Base-by-base conservation (phyloP, 2,888 invertebrate genomes). In the Cerceris rybyensis region DNA sequence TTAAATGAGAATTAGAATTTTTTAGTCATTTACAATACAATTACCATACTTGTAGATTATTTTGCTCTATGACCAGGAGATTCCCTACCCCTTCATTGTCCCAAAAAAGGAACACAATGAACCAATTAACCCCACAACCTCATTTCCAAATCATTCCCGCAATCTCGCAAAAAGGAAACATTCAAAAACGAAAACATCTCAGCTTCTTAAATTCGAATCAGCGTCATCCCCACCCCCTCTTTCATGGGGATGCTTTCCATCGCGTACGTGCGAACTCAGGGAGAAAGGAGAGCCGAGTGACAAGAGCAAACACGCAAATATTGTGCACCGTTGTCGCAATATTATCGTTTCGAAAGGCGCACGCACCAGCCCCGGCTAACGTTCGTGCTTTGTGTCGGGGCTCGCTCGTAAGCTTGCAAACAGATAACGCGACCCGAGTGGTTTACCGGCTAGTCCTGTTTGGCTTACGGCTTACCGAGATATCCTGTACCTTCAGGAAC, bases 391-490 rank as follows among this genome's bases (percentile, higher is more conserved):
- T 73, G 58, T 78, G 63, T 77, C 60, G 52, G 67, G 58, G 63
- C 6, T 46, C 43, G 60, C 16, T 52, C 64, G 70, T 70, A 58
- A 59, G 83, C 72, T 78, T 63, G 68, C 87, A 88, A 89, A 88
- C 88, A 89, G 89, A 90, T 90, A 90, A 88, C 85, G 80, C 77
- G 63, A 60, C 66, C 81, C 76, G 79, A 80, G 84, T 86, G 86
- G 86, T 88, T 88, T 89, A 85, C 80, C 84, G 75, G 73, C 85
- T 85, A 82, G 86, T 83, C 78, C 70, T 89, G 84, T 89, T 88
- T 89, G 88, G 70, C 75, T 83, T 87, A 81, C 71, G 84, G 90
- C 86, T 89, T 87, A 88, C 73, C 52, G 64, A 86, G 84, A 88
- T 88, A 87, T 81, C 70, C 75, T 28, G 66, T 75, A 71, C 59